Conservation (phyloP, 2,113 vertebrate genomes). For the Dipodomys ordii region DNA sequence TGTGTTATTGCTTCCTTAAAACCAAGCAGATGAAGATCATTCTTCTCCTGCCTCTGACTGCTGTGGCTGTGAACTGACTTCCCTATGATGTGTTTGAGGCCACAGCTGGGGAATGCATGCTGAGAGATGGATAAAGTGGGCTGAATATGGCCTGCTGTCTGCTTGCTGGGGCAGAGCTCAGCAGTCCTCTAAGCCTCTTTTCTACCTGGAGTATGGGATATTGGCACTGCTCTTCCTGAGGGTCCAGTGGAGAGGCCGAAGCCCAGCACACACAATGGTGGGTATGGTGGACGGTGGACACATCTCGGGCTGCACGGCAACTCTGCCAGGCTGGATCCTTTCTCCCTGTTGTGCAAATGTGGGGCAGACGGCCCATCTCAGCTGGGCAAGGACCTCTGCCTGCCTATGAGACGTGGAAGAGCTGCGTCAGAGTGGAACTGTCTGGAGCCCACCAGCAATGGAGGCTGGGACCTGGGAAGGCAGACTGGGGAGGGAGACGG, state of each 20-base stretch:
- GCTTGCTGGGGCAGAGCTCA: background rate
- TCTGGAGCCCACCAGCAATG: accelerated
- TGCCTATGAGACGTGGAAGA: background rate
- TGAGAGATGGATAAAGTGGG: background rate
- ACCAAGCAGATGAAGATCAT: accelerated
- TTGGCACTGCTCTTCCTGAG: no score
- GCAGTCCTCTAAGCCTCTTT: background rate
- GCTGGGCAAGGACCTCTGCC: background rate
- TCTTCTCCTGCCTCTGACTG: accelerated
- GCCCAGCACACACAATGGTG: no score
- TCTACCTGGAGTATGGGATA: accelerated
- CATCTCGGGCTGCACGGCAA: no score
- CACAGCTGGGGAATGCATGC: no score
- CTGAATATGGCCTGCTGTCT: background rate
- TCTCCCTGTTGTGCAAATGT: background rate
- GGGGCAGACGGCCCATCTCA: background rate
- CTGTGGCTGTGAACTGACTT: background rate
- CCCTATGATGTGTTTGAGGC: background rate
- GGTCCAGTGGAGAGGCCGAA: background rate
- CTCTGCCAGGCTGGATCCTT: no score
- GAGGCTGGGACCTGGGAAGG: no score
- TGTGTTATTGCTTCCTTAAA: background rate
- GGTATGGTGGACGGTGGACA: no score
- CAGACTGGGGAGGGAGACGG: accelerated
- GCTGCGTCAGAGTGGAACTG: background rate